A percentile compares a stretch with the other conserved stretches of the same genome.
Conservation (phyloP, 2,797 vertebrate genomes). For the Potorous gilbertii region DNA sequence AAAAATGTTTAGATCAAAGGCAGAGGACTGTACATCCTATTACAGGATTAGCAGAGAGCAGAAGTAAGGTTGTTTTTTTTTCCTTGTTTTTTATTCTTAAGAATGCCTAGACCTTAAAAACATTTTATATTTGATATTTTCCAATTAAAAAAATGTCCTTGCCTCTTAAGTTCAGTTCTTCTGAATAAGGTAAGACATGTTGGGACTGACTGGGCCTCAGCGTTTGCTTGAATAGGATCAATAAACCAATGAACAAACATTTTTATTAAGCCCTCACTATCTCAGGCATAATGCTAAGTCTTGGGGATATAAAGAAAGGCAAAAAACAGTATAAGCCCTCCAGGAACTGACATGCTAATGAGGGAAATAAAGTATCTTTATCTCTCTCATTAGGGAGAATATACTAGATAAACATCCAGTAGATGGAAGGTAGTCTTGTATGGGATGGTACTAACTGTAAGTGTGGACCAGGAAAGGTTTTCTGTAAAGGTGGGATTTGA, state of each 20-base stretch:
- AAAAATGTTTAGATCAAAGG: slow-evolving; percentile 20
- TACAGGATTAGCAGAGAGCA: not conserved
- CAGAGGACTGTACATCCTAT: not conserved
- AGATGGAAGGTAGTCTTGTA: not conserved
- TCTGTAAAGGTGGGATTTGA: not conserved
- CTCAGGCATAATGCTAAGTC: not conserved
- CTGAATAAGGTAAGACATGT: not conserved
- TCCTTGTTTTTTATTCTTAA: not conserved
- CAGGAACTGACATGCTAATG: not conserved
- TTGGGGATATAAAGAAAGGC: not conserved
- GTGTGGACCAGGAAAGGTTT: not conserved
- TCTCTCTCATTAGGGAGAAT: not conserved
- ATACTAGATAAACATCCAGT: not conserved
- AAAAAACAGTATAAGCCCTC: not conserved
- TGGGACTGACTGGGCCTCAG: not conserved
- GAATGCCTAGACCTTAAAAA: slow-evolving; percentile 16
- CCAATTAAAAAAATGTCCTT: not conserved
- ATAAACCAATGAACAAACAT: not conserved
- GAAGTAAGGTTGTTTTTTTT: not conserved
- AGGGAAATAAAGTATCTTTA: not conserved
- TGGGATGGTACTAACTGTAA: not conserved
- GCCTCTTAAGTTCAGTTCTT: slow-evolving; percentile 9
- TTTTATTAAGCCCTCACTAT: not conserved
- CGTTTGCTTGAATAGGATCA: not conserved
- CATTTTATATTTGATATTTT: slow-evolving; percentile 9